These are phyloP conservation scores for Ophthalmolycus amberensis DNA, from an alignment of 2,113 vertebrate genomes.

Conservation along the genomic window DNA sequence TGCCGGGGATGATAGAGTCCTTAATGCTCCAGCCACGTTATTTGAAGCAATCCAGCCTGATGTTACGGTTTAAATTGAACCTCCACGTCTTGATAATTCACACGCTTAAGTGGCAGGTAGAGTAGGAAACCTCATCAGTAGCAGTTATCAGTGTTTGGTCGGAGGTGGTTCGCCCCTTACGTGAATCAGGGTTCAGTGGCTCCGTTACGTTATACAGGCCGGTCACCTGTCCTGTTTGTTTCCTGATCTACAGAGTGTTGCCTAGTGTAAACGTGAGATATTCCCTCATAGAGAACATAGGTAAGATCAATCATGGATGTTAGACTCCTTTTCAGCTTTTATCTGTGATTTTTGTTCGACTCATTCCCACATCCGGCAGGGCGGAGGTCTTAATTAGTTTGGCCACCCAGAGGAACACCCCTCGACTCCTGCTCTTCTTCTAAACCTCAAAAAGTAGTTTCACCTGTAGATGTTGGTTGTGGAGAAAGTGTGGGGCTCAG, in stretches of 20 bases:
- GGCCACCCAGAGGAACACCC: background rate
- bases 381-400: background rate
- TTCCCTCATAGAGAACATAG: background rate
- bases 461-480: background rate
- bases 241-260: background rate
- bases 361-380: background rate
- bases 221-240: background rate
- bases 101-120: background rate
- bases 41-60: background rate
- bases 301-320: background rate
- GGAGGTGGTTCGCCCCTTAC: background rate
- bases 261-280: background rate
- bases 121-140: conserved; percentile 9
- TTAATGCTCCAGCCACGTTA: conserved; percentile 15
- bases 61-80: conserved; percentile 1
- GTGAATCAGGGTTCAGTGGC: conserved; percentile 7
- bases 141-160: conserved; percentile 1
- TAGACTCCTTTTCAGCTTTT: background rate
- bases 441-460: background rate
- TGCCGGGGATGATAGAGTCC: conserved; percentile 1
- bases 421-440: background rate
- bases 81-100: background rate
- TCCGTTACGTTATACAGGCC: background rate
- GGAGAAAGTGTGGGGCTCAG: background rate
- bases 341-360: background rate